phyloP scores from a whole-genome alignment of 2,888 invertebrate species.

The Seira sanloemensis region DNA sequence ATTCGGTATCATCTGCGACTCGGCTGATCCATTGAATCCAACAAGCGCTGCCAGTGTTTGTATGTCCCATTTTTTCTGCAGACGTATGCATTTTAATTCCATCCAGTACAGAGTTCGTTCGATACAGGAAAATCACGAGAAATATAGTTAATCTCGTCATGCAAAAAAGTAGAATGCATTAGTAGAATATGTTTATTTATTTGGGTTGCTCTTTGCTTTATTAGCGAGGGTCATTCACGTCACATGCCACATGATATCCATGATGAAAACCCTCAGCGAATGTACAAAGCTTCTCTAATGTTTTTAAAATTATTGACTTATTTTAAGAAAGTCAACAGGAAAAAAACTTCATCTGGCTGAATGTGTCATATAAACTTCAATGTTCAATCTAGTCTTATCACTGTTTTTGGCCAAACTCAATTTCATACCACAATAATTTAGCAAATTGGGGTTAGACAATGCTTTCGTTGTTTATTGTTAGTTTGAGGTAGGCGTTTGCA shows the following conservation, averaged over 20 bases:
- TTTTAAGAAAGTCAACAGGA: background rate
- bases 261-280: background rate
- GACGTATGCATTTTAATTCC: slow-evolving; percentile 14
- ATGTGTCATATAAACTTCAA: too few relatives aligned
- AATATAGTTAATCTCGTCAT: too few relatives aligned
- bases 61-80: slow-evolving; percentile 32
- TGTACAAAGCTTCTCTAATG: too few relatives aligned
- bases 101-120: background rate
- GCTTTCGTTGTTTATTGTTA: too few relatives aligned
- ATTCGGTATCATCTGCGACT: slow-evolving; percentile 24
- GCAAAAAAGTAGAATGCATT: too few relatives aligned
- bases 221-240: background rate
- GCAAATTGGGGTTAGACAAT: background rate
- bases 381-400: too few relatives aligned
- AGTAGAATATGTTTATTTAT: too few relatives aligned
- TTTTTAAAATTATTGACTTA: too few relatives aligned
- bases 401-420: background rate
- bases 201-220: background rate
- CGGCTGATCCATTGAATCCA: slow-evolving; percentile 41
- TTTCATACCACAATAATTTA: background rate
- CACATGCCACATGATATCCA: background rate
- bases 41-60: background rate
- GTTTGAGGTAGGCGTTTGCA: too few relatives aligned
- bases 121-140: too few relatives aligned
- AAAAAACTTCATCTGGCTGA: too few relatives aligned